Evolutionary conservation across 2,113 vertebrate genomes (phyloP).

Genomic region (Tetrao urogallus): DNA sequence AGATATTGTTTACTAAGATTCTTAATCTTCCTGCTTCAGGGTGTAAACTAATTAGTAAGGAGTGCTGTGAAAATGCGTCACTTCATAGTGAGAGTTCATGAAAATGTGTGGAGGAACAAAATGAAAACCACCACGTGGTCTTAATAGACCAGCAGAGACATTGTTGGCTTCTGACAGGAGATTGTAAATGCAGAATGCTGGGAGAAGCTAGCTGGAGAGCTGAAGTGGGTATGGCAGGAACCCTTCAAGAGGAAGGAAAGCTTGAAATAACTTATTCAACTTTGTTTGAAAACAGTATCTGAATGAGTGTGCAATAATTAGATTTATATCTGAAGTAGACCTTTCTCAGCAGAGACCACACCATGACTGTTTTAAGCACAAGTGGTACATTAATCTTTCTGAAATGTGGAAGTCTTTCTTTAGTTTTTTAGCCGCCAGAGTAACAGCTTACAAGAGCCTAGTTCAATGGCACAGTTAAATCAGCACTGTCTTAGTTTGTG

Average conservation of each 20-base stretch:
- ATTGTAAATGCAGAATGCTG: not conserved
- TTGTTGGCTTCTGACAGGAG: not conserved
- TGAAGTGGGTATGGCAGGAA: not conserved
- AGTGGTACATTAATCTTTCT: not conserved
- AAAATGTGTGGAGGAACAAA: not conserved
- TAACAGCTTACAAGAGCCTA: not conserved
- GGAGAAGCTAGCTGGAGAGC: not conserved
- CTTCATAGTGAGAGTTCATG: not conserved
- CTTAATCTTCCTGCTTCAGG: not conserved
- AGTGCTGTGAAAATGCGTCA: not conserved
- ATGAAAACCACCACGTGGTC: not conserved
- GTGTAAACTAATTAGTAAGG: conserved; percentile 8
- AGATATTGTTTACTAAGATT: conserved; percentile 5
- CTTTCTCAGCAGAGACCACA: not conserved
- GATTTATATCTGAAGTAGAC: not conserved
- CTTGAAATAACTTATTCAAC: not conserved
- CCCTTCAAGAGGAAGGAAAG: not conserved
- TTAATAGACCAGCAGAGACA: not conserved
- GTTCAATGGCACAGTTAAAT: not conserved
- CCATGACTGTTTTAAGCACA: not conserved
- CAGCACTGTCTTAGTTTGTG: not conserved
- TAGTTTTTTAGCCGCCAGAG: not conserved
- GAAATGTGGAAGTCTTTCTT: not conserved
- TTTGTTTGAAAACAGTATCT: not conserved
- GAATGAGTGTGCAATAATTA: not conserved